A percentile compares a stretch with the other conserved stretches of the same genome.
Evolutionary conservation across 2,113 vertebrate species (phyloP).

Genomic region (Microtus oregoni): DNA sequence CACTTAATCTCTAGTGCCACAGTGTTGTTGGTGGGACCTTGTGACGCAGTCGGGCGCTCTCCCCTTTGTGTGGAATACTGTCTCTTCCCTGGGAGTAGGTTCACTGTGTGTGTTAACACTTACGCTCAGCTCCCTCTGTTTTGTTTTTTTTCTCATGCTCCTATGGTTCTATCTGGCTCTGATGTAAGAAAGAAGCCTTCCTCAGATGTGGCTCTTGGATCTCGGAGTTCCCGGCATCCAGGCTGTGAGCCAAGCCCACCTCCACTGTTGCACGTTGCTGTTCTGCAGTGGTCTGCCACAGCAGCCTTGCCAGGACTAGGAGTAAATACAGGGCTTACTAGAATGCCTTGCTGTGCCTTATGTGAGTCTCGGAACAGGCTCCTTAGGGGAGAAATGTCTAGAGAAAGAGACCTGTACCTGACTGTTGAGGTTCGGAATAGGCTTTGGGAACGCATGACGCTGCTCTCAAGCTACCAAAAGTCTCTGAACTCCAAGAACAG

Average conservation of each 20-base stretch:
- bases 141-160: not conserved
- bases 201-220: not conserved
- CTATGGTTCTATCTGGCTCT: not conserved
- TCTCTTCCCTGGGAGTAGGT: not conserved
- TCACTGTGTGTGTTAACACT: not conserved
- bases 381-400: no score
- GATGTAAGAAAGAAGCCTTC: not conserved
- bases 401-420: no score
- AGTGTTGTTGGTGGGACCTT: not conserved
- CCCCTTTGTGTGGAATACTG: not conserved
- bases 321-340: not conserved
- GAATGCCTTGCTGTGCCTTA: no score
- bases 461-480: not conserved
- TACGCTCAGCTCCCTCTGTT: not conserved
- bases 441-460: no score
- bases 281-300: not conserved
- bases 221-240: not conserved
- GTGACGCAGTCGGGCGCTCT: rapidly evolving
- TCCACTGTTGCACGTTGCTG: not conserved
- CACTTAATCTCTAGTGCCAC: not conserved
- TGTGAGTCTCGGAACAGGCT: not conserved
- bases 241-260: not conserved
- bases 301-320: not conserved
- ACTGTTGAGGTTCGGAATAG: not conserved
- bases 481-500: not conserved